These are phyloP conservation scores for Eurystomus gularis DNA, from an alignment of 2,113 vertebrate species.

Conservation along the genomic window DNA sequence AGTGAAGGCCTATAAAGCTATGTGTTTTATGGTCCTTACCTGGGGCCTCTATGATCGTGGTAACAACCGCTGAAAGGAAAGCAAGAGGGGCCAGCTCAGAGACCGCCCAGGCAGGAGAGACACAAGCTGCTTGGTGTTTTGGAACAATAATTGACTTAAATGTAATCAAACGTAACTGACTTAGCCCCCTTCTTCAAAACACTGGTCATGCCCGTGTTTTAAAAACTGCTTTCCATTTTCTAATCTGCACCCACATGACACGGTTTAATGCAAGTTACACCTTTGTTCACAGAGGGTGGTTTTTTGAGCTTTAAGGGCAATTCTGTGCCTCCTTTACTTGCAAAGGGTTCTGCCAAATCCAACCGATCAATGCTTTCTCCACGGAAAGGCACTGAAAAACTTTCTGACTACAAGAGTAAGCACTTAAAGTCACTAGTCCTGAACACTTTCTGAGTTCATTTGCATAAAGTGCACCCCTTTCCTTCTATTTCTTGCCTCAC, in stretches of 20 bases:
- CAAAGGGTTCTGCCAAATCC: not conserved
- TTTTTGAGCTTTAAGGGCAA: not conserved
- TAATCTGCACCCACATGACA: not conserved
- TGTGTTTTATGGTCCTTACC: not conserved
- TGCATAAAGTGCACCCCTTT: constrained; percentile 41
- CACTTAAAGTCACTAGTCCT: constrained; percentile 14
- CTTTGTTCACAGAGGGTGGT: not conserved
- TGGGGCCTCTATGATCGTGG: not conserved
- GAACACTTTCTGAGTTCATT: constrained; percentile 40
- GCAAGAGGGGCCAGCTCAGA: not conserved
- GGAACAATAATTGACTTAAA: not conserved
- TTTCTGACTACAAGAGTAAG: not conserved
- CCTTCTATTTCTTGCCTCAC: constrained; percentile 47
- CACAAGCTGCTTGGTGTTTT: not conserved
- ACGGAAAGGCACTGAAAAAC: fast-evolving
- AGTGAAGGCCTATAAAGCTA: not conserved
- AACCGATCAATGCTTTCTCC: not conserved
- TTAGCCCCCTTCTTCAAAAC: not conserved
- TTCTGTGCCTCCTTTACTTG: not conserved
- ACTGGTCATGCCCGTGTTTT: not conserved
- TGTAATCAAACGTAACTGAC: not conserved
- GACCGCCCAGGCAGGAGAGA: not conserved
- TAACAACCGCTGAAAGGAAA: not conserved
- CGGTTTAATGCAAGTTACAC: not conserved
- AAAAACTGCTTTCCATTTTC: not conserved